These are phyloP conservation scores for Lathamus discolor DNA, from an alignment of 2,113 vertebrate genomes.

Conservation along the genomic window DNA sequence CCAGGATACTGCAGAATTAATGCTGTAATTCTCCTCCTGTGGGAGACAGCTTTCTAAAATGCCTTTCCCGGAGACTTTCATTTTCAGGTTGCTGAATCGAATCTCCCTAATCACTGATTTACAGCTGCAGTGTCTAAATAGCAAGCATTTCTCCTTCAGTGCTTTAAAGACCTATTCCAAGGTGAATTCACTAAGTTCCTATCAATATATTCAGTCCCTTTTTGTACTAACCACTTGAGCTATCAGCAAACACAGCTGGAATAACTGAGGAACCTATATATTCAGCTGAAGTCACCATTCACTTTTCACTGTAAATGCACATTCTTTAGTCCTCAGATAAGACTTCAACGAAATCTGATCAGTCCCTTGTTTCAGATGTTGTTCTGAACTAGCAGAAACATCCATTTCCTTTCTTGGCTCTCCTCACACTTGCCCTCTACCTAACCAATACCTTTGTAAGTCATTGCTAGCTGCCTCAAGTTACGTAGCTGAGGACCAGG, in stretches of 20 bases:
- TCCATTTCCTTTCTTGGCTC: background rate
- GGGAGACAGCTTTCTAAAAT: conserved; percentile 5
- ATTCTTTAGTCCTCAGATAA: background rate
- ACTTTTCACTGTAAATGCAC: background rate
- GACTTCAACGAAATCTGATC: background rate
- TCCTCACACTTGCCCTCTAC: background rate
- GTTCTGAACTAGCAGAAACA: background rate
- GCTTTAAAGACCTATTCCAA: conserved; percentile 10
- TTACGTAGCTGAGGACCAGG: background rate
- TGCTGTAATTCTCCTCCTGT: background rate
- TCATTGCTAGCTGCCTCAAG: background rate
- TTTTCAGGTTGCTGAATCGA: conserved; percentile 11
- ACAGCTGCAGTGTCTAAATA: conserved; percentile 24
- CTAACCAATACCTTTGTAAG: background rate
- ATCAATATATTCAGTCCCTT: background rate
- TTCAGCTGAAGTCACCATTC: background rate
- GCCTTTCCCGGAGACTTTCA: background rate
- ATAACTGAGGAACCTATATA: background rate
- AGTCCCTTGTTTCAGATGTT: background rate
- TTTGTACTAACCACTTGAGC: background rate
- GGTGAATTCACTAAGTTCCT: conserved; percentile 9
- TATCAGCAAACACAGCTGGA: conserved; percentile 9
- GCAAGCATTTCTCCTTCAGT: background rate
- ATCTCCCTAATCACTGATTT: conserved; percentile 22
- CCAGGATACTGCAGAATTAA: conserved; percentile 29